Base-by-base conservation (phyloP, 2,888 invertebrate species). In the Beris chalybata region DNA sequence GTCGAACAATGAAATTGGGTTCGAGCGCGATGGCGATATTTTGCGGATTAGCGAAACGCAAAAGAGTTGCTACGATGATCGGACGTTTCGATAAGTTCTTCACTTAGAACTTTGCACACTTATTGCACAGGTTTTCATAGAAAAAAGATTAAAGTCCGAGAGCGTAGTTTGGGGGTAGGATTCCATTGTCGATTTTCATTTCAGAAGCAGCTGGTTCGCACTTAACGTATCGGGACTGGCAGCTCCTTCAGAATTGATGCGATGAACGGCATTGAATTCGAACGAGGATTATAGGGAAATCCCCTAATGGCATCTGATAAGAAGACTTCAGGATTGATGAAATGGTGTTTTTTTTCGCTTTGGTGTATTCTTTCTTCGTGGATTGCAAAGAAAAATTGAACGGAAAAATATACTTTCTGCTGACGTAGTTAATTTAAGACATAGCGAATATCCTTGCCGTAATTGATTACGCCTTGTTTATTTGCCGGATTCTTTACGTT, bases 221-320 rank as follows among this genome's bases (percentile, higher is more conserved):
- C 22, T 52, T 11, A 52, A 38, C 38, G 7, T 38, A 38, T 5
- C 38, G 22, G 22, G 22, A 22, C 22, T 22, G 22, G 38, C 38
- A 38, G 9, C 9, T 55, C 55, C n/a, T 55, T 32, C 15, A 6
- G 7, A 5, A 55, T 55, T 55, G 7, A 15, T 56, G 56, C 12
- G 30, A 44, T 2, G 43, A 56, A 43, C 4, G 52, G 30, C 30
- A 47, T 48, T 48, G 48, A 48, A 59, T 67, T 65, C 67, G 59
- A 59, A 57, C 45, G 38, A 31, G 68, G 61, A 68, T 68, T 68
- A 64, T 55, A 68, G 50, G 58, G 30, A 61, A 65, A 68, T 59
- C 55, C 61, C 56, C 56, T 56, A 68, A 68, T 68, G 68, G 56
- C 61, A 65, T 64, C 59, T 55, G 59, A 65, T 65, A 65, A 58